A percentile compares a stretch with the other conserved stretches of the same genome.
Evolutionary conservation across 2,888 invertebrate species (phyloP).

Genomic region (Noctua janthina): DNA sequence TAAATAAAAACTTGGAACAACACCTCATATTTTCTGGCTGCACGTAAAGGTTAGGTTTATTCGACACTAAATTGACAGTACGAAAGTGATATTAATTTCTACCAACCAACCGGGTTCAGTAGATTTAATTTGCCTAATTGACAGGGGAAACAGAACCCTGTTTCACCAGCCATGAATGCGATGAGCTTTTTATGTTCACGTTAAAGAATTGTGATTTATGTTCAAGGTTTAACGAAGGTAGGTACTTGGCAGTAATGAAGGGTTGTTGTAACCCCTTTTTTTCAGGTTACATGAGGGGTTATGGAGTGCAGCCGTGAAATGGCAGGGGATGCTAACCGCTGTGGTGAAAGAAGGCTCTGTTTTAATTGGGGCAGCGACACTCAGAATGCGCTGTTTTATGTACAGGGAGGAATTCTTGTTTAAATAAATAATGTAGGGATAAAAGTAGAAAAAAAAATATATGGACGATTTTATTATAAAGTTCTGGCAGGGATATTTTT

Average conservation of each 20-base stretch:
- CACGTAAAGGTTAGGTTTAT: constrained; percentile 60
- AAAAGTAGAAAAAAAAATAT: not conserved
- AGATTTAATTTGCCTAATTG: constrained; percentile 88
- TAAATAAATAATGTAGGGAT: constrained; percentile 1
- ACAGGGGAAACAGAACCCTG: constrained; percentile 78
- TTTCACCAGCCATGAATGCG: constrained; percentile 77
- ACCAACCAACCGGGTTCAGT: constrained; percentile 78
- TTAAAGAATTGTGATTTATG: constrained; percentile 78
- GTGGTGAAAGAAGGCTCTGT: constrained; percentile 45
- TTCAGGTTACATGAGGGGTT: constrained; percentile 53
- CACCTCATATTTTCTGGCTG: constrained; percentile 66
- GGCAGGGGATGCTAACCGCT: constrained; percentile 56
- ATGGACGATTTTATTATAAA: not conserved
- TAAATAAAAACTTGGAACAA: constrained; percentile 68
- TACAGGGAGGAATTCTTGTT: constrained; percentile 9
- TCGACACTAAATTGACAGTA: constrained; percentile 74
- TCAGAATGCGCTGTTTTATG: constrained; percentile 4
- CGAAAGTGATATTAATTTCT: constrained; percentile 85
- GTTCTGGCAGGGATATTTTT: too few relatives aligned
- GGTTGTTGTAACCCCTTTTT: constrained; percentile 70
- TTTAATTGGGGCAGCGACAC: constrained; percentile 63
- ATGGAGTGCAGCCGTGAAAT: constrained; percentile 54
- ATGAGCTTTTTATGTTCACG: constrained; percentile 75
- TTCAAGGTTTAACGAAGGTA: constrained; percentile 76
- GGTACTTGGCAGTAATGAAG: constrained; percentile 79